Percentiles rank a stretch among this genome's conserved stretches.
Conservation (phyloP, 2,888 invertebrate genomes). For the Sisyra nigra region DNA sequence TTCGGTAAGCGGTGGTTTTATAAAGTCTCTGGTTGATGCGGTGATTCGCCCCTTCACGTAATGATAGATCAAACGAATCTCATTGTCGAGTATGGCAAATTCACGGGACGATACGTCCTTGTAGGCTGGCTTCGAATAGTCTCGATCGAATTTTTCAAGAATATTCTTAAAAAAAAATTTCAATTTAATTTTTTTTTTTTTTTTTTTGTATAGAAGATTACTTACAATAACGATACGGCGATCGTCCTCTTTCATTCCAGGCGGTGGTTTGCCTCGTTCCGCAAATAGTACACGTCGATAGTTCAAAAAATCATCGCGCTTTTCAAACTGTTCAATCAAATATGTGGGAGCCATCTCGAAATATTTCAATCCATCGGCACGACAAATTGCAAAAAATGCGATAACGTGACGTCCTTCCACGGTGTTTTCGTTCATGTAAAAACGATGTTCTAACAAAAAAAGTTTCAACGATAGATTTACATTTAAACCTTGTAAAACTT, state of each 20-base stretch:
- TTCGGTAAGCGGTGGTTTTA: constrained; percentile 53
- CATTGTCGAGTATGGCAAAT: constrained; percentile 41
- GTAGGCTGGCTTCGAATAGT: constrained; percentile 34
- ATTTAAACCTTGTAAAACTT: neutral
- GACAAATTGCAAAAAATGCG: constrained; percentile 36
- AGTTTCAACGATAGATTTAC: neutral
- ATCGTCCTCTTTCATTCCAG: constrained; percentile 19
- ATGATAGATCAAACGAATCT: constrained; percentile 45
- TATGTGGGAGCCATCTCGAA: constrained; percentile 35
- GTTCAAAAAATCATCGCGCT: constrained; percentile 32
- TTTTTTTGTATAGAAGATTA: neutral
- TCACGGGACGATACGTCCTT: constrained; percentile 47
- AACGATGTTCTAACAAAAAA: constrained; percentile 25
- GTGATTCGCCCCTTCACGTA: constrained; percentile 42
- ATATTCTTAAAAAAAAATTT: constrained; percentile 28
- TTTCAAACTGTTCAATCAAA: constrained; percentile 38
- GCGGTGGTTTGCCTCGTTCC: constrained; percentile 19
- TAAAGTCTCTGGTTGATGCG: constrained; percentile 43
- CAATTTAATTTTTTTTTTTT: neutral
- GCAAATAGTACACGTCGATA: constrained; percentile 13
- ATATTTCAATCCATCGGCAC: constrained; percentile 52
- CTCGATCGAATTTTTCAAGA: constrained; percentile 43
- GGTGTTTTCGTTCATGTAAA: constrained; percentile 18
- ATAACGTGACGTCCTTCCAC: constrained; percentile 25
- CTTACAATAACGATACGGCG: constrained; percentile 22